Percentiles rank a stretch among this genome's conserved stretches.
These are phyloP conservation scores for Acrocephalus scirpaceus DNA, from an alignment of 2,797 vertebrate species.

Conservation along the genomic window DNA sequence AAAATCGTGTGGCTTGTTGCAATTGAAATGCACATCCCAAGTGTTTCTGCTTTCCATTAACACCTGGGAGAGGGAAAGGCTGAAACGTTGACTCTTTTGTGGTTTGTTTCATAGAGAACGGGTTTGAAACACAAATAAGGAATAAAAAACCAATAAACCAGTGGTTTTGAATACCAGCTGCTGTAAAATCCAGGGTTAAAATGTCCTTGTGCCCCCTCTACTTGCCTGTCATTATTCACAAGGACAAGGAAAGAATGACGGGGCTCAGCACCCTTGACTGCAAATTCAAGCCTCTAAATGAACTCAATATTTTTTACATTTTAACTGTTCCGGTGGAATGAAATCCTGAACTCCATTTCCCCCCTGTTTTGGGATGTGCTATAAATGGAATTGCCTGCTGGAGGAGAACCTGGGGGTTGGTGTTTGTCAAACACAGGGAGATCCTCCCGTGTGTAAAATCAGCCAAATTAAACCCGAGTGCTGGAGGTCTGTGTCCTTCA, in stretches of 20 bases:
- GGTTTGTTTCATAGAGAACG: neutral
- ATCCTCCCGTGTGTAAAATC: neutral
- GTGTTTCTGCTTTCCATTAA: neutral
- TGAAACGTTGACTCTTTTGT: neutral
- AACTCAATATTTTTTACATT: neutral
- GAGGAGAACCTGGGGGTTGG: neutral
- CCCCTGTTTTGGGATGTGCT: neutral
- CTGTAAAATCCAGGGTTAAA: neutral
- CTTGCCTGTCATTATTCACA: neutral
- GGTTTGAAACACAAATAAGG: neutral
- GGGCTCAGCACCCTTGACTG: neutral
- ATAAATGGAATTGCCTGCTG: neutral
- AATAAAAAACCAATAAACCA: neutral
- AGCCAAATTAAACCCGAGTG: accelerated
- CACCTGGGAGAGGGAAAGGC: neutral
- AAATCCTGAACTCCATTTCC: neutral
- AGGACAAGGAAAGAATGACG: neutral
- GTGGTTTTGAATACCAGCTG: neutral
- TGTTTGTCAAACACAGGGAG: neutral
- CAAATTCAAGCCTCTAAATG: neutral
- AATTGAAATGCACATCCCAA: neutral
- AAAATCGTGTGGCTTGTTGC: neutral
- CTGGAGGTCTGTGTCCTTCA: neutral
- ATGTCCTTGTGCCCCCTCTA: neutral
- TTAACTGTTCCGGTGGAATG: neutral